Evolutionary conservation across 2,888 invertebrate species (phyloP).

Genomic region (Acanthosepion esculentum): DNA sequence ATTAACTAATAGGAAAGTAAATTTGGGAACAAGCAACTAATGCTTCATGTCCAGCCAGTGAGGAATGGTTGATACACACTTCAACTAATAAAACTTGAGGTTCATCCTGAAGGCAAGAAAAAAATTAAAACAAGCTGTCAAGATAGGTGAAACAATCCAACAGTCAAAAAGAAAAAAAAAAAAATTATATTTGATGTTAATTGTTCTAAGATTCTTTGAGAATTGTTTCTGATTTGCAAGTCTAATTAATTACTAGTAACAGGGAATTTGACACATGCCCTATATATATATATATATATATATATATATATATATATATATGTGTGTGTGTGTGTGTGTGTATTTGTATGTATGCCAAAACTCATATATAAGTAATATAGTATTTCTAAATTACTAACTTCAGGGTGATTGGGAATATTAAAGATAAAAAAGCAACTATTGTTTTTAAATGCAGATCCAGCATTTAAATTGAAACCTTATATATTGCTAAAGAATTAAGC

Average conservation of each 20-base stretch:
- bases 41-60: background rate
- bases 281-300: too few relatives aligned
- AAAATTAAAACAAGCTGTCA: background rate
- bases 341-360: too few relatives aligned
- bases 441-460: too few relatives aligned
- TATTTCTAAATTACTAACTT: too few relatives aligned
- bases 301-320: too few relatives aligned
- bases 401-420: too few relatives aligned
- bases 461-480: too few relatives aligned
- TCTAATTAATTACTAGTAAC: background rate
- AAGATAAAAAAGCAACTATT: too few relatives aligned
- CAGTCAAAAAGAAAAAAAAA: background rate
- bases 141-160: background rate
- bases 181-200: background rate
- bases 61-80: background rate
- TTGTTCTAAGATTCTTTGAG: background rate
- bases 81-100: background rate
- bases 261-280: background rate
- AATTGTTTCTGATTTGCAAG: background rate
- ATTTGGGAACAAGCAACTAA: background rate
- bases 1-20: background rate
- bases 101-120: background rate
- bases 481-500: too few relatives aligned
- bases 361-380: too few relatives aligned
- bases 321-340: too few relatives aligned